These are phyloP conservation scores for Ornithorhynchus anatinus DNA, from an alignment of 2,113 vertebrate genomes.

Conservation along the genomic window DNA sequence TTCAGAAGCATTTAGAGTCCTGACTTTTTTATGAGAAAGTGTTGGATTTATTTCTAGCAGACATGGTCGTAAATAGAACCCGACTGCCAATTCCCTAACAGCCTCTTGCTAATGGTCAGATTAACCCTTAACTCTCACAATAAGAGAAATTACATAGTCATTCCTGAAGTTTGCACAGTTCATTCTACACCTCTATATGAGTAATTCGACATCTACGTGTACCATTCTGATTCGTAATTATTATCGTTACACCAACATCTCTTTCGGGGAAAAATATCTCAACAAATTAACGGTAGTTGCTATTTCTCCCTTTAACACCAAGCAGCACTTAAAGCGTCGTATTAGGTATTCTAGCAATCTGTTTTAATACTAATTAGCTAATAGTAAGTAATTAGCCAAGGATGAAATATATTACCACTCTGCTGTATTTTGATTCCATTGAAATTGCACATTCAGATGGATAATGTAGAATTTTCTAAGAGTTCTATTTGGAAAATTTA, in stretches of 20 bases:
- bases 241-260: conserved; percentile 49
- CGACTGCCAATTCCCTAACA: background rate
- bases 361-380: conserved; percentile 57
- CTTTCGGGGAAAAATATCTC: conserved; percentile 46
- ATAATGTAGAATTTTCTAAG: conserved; percentile 39
- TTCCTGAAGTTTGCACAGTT: background rate
- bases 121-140: background rate
- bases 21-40: too few species aligned
- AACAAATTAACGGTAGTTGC: conserved; percentile 45
- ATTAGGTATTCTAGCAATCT: conserved; percentile 38
- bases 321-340: conserved; percentile 45
- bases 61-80: too few species aligned
- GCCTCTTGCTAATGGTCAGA: background rate
- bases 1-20: too few species aligned
- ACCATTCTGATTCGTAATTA: conserved; percentile 38
- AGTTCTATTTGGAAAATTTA: conserved; percentile 58
- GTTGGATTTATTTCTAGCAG: too few species aligned
- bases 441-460: conserved; percentile 36
- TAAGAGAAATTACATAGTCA: background rate
- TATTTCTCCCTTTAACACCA: conserved; percentile 32
- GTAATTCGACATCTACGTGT: conserved; percentile 14
- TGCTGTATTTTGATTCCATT: conserved; percentile 24
- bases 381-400: conserved; percentile 46
- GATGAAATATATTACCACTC: conserved; percentile 36
- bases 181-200: background rate